phyloP scores from a whole-genome alignment of 2,113 vertebrate genomes.

The Lanius collurio region DNA sequence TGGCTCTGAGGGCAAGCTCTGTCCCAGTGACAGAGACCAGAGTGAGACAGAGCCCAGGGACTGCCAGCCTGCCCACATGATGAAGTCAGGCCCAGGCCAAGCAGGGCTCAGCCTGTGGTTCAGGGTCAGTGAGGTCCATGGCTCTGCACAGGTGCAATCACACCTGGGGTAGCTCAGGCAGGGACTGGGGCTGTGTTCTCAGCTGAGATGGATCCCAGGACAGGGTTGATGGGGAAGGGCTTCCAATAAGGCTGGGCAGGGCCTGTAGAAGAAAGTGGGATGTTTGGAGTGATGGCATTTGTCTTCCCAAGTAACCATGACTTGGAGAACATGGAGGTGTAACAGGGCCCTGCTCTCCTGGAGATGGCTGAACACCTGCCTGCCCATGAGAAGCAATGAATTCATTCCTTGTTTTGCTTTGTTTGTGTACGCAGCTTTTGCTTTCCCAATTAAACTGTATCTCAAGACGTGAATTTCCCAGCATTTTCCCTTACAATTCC shows the following conservation, averaged over 20 bases:
- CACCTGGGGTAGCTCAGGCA: neutral
- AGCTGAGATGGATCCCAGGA: rapidly evolving
- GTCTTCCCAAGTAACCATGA: neutral
- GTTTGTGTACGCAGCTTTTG: neutral
- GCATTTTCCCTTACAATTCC: neutral
- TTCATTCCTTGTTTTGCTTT: neutral
- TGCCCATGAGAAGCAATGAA: neutral
- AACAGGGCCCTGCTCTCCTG: neutral
- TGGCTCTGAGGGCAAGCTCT: neutral
- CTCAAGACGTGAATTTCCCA: neutral
- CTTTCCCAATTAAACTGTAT: neutral
- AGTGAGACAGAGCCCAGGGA: neutral
- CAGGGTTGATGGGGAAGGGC: rapidly evolving
- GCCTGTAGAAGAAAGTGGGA: neutral
- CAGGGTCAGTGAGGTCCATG: neutral
- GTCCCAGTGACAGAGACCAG: neutral
- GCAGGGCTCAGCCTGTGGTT: neutral
- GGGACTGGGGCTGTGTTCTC: neutral
- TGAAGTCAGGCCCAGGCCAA: neutral
- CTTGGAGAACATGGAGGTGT: neutral
- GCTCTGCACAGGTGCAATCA: neutral
- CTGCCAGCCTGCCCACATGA: neutral
- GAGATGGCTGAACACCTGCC: neutral
- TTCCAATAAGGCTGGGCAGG: neutral
- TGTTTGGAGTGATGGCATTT: neutral